Percentiles rank a stretch among this genome's conserved stretches.
Conservation (phyloP, 2,888 invertebrate species). For the Mythimna ferrago region DNA sequence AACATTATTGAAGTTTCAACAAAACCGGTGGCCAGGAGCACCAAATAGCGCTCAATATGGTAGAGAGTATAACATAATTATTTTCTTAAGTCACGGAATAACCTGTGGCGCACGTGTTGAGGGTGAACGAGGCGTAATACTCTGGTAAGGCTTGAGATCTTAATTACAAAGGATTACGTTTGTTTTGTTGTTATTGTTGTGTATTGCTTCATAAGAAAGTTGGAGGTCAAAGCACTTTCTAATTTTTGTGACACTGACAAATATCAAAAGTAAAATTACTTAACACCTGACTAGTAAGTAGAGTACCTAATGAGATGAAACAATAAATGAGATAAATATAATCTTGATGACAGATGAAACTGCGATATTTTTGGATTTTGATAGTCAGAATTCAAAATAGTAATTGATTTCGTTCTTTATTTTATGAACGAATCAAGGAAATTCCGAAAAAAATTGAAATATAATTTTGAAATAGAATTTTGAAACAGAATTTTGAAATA, state of each 20-base stretch:
- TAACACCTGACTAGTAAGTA: too few species aligned
- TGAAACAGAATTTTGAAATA: too few species aligned
- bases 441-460: too few species aligned
- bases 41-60: constrained; percentile 4
- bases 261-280: too few species aligned
- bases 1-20: constrained; percentile 22
- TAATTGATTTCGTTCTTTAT: not conserved
- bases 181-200: constrained; percentile 13
- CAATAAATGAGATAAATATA: too few species aligned
- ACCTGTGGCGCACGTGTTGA: constrained; percentile 38
- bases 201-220: not conserved
- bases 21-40: not conserved
- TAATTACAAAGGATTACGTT: constrained; percentile 48
- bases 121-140: constrained; percentile 2
- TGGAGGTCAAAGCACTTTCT: not conserved
- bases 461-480: too few species aligned
- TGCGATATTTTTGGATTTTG: not conserved
- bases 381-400: not conserved
- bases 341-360: not conserved
- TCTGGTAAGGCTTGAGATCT: constrained; percentile 14
- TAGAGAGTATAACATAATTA: constrained; percentile 44
- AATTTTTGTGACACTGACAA: not conserved
- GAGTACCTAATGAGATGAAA: too few species aligned
- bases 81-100: constrained; percentile 73
- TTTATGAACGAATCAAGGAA: not conserved